Base-by-base conservation (phyloP, 2,113 vertebrate species). In the Thomomys bottae region DNA sequence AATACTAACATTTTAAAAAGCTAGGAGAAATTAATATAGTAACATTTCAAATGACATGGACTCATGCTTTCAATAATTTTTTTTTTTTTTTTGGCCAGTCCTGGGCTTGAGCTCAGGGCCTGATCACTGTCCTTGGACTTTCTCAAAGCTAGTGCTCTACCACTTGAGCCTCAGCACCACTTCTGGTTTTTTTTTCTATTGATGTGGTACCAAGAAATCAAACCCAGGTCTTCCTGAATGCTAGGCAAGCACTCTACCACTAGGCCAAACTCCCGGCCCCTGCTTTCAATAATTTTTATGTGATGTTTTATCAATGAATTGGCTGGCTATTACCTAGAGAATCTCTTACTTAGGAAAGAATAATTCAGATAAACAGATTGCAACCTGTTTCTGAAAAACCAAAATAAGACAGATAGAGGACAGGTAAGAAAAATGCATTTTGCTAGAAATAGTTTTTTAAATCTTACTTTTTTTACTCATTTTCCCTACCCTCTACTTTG, bases 21-120 rank as follows among this genome's bases (percentile, higher is more conserved):
- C 45, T 70, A 70, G 85, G 40, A n/a, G 57, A 93, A 90, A 91
- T 79, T 32, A 92, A n/a, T 66, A 1, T 67, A n/a, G 61, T 91
- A 84, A 38, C 34, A 93, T 78, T 86, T 92, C 68, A 73, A 81
- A 78, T 8, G 45, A 45, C 42, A 3, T 17, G 86, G 32, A 92
- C 77, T 88, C 57, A n/a, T 82, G 68, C 15, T 45, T 84, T 90
- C 89, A 78, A 68, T 64, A 45, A 88, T 91, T 84, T 63, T 10
- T 80, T n/a, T n/a, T n/a, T n/a, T n/a, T n/a, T n/a, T n/a, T n/a
- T n/a, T n/a, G n/a, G n/a, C n/a, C n/a, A n/a, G n/a, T n/a, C n/a
- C n/a, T n/a, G n/a, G n/a, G n/a, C n/a, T n/a, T n/a, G n/a, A n/a
- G n/a, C n/a, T n/a, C n/a, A n/a, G n/a, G n/a, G n/a, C n/a, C n/a